These are phyloP conservation scores for Daktulosphaira vitifoliae DNA, from an alignment of 1,140 invertebrate species.

Conservation along the genomic window DNA sequence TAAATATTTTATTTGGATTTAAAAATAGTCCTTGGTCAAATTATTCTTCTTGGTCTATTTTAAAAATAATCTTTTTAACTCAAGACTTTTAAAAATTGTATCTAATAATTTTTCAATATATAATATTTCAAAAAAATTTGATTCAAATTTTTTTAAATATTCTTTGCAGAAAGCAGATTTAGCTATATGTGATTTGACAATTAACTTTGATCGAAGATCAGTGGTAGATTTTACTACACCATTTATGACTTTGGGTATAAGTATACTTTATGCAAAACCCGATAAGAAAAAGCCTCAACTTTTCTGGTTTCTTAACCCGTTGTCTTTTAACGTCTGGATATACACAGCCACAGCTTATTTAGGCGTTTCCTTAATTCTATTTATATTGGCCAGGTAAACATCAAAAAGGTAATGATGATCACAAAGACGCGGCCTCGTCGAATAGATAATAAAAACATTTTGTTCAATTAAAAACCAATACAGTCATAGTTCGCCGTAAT, in stretches of 20 bases:
- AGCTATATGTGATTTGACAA: slow-evolving; percentile 85
- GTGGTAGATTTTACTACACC: slow-evolving; percentile 85
- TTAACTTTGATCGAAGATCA: slow-evolving; percentile 72
- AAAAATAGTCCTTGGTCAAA: too few relatives aligned
- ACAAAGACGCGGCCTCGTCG: neutral
- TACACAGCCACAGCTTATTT: slow-evolving; percentile 91
- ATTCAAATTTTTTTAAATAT: too few relatives aligned
- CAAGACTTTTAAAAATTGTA: neutral
- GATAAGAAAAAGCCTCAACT: slow-evolving; percentile 83
- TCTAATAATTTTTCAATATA: too few relatives aligned
- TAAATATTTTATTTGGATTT: too few relatives aligned
- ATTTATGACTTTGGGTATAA: slow-evolving; percentile 80
- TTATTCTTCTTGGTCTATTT: neutral
- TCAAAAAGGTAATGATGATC: neutral
- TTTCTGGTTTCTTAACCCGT: slow-evolving; percentile 87
- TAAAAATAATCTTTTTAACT: neutral
- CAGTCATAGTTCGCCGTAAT: slow-evolving; percentile 19
- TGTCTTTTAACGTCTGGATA: slow-evolving; percentile 91
- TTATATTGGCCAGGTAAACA: slow-evolving; percentile 76
- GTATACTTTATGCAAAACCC: slow-evolving; percentile 85
- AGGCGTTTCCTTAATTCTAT: slow-evolving; percentile 84
- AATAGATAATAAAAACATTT: neutral
- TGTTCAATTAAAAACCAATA: neutral
- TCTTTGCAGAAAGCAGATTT: slow-evolving; percentile 77
- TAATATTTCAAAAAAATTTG: too few relatives aligned